Base-by-base conservation (phyloP, 2,113 vertebrate genomes). In the Rhabdornis inornatus region DNA sequence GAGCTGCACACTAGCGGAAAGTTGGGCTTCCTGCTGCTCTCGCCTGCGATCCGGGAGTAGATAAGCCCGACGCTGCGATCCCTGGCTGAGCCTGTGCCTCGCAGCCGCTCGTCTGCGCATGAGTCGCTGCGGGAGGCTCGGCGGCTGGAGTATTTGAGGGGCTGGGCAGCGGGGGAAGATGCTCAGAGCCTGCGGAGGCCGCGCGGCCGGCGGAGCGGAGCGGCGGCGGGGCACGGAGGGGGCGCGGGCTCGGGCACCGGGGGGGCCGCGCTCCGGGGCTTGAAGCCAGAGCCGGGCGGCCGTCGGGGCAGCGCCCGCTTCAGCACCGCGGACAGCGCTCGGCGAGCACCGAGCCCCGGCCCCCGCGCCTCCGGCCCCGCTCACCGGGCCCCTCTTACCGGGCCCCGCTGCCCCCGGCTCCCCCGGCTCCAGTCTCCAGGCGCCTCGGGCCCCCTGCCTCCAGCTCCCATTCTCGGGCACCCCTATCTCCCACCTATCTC, bases 291-390 rank as follows among this genome's bases (percentile, higher is more conserved):
- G 61, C 50, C 20, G 25, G 0, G 6, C 44, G 52, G 50, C 66
- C 45, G 76, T 45, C 60, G 71, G 69, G 33, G 79, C 11, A 7
- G 55, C 5, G 23, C 33, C 56, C 52, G 78, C 14, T 98, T 98
- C 98, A 99, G 98, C 97, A 99, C 98, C 95, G 96, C 94, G 98
- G 98, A 98, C 98, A 99, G 98, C 97, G 94, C 97, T 57, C 74
- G 4, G 37, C 33, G 64, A 33, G 64, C 64, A 0, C 84, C n/a
- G 52, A 57, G 10, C 78, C 23, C 37, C 11, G n/a, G 22, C 47
- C 47, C 22, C 3, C 7, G 57, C 57, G 10, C 61, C 24, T 7
- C 44, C 18, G 8, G 18, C 17, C 18, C 44, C 19, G 19, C 19
- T 45, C 19, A 4, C 44, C 44, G 18, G 7, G 19, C 44, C 12